phyloP scores from a whole-genome alignment of 2,888 invertebrate species.

The Rhamphomyia laevipes region DNA sequence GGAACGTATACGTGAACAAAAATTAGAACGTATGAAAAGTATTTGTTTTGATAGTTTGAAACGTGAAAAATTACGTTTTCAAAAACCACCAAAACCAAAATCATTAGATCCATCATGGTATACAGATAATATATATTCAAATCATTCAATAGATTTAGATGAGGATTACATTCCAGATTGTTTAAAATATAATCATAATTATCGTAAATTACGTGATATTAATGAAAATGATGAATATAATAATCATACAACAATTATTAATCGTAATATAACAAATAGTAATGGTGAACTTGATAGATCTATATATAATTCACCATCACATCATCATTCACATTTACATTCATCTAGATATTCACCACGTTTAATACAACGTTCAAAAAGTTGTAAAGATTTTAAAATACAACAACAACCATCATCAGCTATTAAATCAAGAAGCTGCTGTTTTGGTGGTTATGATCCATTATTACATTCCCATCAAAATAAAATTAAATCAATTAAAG shows the following conservation, averaged over 20 bases:
- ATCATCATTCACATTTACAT: too few relatives aligned
- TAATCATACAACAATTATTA: not conserved
- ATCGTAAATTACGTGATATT: conserved; percentile 30
- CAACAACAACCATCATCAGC: conserved; percentile 13
- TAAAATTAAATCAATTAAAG: conserved; percentile 12
- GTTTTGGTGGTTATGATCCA: conserved; percentile 30
- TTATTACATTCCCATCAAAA: too few relatives aligned
- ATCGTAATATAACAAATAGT: too few relatives aligned
- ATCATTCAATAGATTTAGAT: conserved; percentile 34
- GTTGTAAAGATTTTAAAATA: conserved; percentile 36
- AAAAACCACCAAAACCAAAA: conserved; percentile 30
- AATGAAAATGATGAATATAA: conserved; percentile 29
- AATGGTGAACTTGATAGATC: too few relatives aligned
- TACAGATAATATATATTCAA: conserved; percentile 38
- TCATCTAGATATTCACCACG: conserved; percentile 13
- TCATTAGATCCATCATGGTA: conserved; percentile 37
- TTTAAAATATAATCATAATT: conserved; percentile 28
- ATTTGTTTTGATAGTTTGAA: conserved; percentile 37
- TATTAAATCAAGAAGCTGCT: conserved; percentile 36
- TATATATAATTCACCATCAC: too few relatives aligned
- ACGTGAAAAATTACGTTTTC: conserved; percentile 29
- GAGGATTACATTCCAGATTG: conserved; percentile 35
- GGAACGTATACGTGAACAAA: conserved; percentile 37
- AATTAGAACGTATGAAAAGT: conserved; percentile 37
- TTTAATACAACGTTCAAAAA: conserved; percentile 31